phyloP scores from a whole-genome alignment of 1,140 invertebrate species.

The Steinernema khuongi region DNA sequence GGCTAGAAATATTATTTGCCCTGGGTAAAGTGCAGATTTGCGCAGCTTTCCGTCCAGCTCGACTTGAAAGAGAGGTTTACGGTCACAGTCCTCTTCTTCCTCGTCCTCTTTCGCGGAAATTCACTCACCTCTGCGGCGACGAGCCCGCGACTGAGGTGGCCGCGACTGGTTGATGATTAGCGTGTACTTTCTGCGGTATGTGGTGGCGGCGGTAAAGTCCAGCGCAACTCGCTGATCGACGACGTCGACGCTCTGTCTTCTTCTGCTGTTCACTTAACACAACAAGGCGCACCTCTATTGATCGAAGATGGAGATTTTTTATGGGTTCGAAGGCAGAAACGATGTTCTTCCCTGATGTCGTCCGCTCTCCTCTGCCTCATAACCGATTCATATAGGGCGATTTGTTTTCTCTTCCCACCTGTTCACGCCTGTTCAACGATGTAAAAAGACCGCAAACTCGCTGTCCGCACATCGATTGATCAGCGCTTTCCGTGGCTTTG shows the following conservation, averaged over 20 bases:
- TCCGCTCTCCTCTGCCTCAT: neutral
- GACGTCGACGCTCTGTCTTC: neutral
- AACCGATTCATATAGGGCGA: neutral
- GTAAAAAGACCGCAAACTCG: too few relatives aligned
- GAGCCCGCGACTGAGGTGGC: neutral
- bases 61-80: too few relatives aligned
- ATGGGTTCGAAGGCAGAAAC: neutral
- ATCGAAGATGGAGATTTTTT: neutral
- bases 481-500: neutral
- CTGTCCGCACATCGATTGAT: neutral
- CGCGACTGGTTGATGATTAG: neutral
- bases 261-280: neutral
- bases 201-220: neutral
- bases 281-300: slow-evolving; percentile 6
- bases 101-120: neutral
- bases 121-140: neutral
- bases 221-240: neutral
- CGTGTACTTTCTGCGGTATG: neutral
- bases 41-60: too few relatives aligned
- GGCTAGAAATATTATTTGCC: too few relatives aligned
- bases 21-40: too few relatives aligned
- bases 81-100: neutral
- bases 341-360: neutral
- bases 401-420: too few relatives aligned
- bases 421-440: too few relatives aligned